Conservation (phyloP, 92 coral and sea anemone species). For the Epizoanthus fatuus region DNA sequence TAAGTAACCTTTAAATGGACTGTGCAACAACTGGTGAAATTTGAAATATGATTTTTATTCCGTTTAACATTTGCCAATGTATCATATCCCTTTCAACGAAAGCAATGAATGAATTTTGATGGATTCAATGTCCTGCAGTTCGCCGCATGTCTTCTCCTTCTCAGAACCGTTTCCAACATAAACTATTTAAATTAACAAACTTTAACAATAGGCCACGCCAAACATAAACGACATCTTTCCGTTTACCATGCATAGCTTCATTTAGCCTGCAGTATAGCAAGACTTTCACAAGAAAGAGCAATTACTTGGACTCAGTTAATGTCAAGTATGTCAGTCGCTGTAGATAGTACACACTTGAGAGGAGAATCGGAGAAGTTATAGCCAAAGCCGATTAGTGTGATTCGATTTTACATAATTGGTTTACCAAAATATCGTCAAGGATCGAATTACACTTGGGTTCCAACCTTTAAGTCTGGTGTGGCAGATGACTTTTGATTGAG, state of each 20-base stretch:
- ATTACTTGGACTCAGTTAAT: background rate
- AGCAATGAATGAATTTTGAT: background rate
- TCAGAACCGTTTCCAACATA: slow-evolving; percentile 2
- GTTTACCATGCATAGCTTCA: background rate
- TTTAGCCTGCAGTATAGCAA: background rate
- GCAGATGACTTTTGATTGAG: slow-evolving; percentile 11
- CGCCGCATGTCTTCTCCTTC: background rate
- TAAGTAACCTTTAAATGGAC: no score
- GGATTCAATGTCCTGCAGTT: slow-evolving; percentile 19
- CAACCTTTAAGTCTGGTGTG: background rate
- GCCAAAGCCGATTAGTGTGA: no score
- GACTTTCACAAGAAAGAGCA: no score
- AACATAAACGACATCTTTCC: slow-evolving; percentile 15
- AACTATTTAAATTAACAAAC: slow-evolving; percentile 26
- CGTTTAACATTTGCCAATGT: no score
- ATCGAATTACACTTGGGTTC: background rate
- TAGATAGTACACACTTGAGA: background rate
- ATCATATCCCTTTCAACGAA: background rate
- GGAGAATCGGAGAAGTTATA: background rate
- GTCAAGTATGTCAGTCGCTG: no score
- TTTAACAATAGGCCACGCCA: slow-evolving; percentile 25
- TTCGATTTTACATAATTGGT: background rate
- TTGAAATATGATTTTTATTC: background rate
- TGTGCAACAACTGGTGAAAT: background rate
- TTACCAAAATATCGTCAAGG: background rate